phyloP scores from a whole-genome alignment of 2,888 invertebrate species.

The Pachliopta kotzebuea region DNA sequence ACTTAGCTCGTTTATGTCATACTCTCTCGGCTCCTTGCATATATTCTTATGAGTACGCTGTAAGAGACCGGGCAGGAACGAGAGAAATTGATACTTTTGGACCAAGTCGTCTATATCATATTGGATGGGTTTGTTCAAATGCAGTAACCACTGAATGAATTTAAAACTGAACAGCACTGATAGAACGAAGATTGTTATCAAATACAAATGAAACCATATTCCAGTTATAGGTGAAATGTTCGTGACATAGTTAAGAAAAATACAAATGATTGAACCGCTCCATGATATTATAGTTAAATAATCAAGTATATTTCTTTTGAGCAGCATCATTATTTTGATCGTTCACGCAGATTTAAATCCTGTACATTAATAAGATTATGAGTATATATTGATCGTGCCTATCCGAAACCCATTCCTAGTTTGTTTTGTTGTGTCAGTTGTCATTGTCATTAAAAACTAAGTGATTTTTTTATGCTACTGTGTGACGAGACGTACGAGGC shows the following conservation, averaged over 20 bases:
- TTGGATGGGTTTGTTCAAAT: slow-evolving; percentile 74
- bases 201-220: slow-evolving; percentile 67
- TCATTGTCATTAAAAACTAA: background rate
- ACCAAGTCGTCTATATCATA: slow-evolving; percentile 59
- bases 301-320: slow-evolving; percentile 64
- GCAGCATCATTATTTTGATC: slow-evolving; percentile 48
- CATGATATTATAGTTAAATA: slow-evolving; percentile 54
- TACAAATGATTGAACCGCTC: slow-evolving; percentile 52
- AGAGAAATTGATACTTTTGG: slow-evolving; percentile 51
- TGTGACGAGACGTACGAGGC: too few relatives aligned
- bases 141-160: slow-evolving; percentile 75
- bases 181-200: slow-evolving; percentile 59
- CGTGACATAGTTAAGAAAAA: slow-evolving; percentile 59
- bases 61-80: slow-evolving; percentile 43
- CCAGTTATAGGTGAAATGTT: slow-evolving; percentile 67
- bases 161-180: slow-evolving; percentile 75
- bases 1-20: slow-evolving; percentile 70
- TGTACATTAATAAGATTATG: too few relatives aligned
- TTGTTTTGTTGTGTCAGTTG: background rate
- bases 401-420: background rate
- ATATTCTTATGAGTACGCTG: slow-evolving; percentile 42
- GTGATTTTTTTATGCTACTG: too few relatives aligned
- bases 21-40: slow-evolving; percentile 51
- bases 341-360: background rate
- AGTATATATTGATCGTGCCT: background rate